Percentiles rank a stretch among this genome's conserved stretches.
These are phyloP conservation scores for Neodon shergylaensis DNA, from an alignment of 2,113 vertebrate species.

Conservation along the genomic window DNA sequence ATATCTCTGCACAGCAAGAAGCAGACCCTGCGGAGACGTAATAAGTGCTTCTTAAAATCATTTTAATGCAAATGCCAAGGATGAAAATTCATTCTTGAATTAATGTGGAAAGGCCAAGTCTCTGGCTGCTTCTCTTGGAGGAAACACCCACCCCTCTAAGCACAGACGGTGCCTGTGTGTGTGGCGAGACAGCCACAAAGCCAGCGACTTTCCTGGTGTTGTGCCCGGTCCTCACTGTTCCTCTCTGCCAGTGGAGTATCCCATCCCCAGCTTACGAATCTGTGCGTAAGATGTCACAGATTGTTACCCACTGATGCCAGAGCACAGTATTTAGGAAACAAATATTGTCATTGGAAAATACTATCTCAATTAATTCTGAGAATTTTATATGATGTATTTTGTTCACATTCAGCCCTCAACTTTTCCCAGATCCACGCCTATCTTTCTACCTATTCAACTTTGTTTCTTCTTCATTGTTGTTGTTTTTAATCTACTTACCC, in stretches of 20 bases:
- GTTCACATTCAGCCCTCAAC: too few relatives aligned
- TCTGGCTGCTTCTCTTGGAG: neutral
- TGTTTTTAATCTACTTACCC: neutral
- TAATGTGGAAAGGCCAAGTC: neutral
- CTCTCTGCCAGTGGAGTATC: neutral
- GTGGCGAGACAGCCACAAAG: neutral
- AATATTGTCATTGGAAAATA: neutral
- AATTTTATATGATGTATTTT: neutral
- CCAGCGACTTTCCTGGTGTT: neutral
- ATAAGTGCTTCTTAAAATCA: slow-evolving; percentile 44
- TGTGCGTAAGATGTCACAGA: neutral
- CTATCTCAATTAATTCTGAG: neutral
- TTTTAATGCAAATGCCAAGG: slow-evolving; percentile 41
- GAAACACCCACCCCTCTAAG: neutral
- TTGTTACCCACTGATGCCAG: neutral
- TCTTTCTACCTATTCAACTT: neutral
- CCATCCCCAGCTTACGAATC: neutral
- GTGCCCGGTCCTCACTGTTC: neutral
- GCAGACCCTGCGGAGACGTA: slow-evolving; percentile 47
- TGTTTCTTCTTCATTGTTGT: neutral
- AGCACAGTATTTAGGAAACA: neutral
- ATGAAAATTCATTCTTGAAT: slow-evolving; percentile 6
- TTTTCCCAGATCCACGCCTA: too few relatives aligned
- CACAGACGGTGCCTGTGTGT: neutral
- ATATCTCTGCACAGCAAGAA: slow-evolving; percentile 53